phyloP scores from a whole-genome alignment of 2,888 invertebrate species.

The Leucoptera coffeella region DNA sequence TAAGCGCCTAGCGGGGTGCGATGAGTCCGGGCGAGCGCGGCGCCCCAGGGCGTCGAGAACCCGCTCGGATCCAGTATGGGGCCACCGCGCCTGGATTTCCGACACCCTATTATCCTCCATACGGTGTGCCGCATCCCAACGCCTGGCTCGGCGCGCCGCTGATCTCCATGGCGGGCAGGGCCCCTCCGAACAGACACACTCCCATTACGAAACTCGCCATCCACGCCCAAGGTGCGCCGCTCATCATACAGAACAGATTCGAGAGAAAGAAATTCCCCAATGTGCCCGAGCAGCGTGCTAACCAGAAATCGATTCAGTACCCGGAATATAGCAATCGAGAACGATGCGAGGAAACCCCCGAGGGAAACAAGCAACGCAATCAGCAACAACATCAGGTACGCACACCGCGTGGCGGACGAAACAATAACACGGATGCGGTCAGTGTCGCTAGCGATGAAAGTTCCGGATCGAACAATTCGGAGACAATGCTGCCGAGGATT shows the following conservation, averaged over 20 bases:
- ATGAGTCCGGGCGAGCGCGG: constrained; percentile 53
- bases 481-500: constrained; percentile 77
- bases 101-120: constrained; percentile 45
- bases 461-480: constrained; percentile 58
- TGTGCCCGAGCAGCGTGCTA: constrained; percentile 33
- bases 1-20: constrained; percentile 52
- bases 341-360: constrained; percentile 23
- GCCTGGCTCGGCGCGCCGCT: constrained; percentile 76
- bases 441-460: constrained; percentile 75
- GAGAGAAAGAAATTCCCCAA: constrained; percentile 41
- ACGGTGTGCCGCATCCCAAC: constrained; percentile 53
- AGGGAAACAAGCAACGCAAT: constrained; percentile 33
- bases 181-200: constrained; percentile 36
- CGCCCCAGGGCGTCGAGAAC: constrained; percentile 46
- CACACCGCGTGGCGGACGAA: constrained; percentile 29
- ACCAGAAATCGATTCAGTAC: constrained; percentile 24
- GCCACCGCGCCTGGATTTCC: constrained; percentile 44
- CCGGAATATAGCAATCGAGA: constrained; percentile 24
- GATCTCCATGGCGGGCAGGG: constrained; percentile 68
- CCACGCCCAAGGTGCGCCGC: constrained; percentile 81
- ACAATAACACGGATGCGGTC: constrained; percentile 59
- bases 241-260: constrained; percentile 66
- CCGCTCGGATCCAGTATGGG: constrained; percentile 46
- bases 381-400: constrained; percentile 38
- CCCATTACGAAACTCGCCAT: constrained; percentile 71